Base-by-base conservation (phyloP, 2,797 vertebrate species). In the Zalophus californianus region DNA sequence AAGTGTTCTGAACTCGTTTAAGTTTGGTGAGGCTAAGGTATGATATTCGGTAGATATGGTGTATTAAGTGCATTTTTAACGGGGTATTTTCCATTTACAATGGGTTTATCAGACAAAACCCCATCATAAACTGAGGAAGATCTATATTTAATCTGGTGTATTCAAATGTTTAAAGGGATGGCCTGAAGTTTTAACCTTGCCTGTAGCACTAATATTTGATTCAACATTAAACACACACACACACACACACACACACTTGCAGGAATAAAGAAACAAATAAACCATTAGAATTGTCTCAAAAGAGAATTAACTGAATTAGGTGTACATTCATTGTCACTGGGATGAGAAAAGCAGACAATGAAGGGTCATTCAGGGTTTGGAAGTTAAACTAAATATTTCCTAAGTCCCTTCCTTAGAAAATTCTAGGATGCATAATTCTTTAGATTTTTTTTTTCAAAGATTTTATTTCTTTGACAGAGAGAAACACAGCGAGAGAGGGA, bases 171-270 rank as follows among this genome's bases (percentile, higher is more conserved):
- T 96, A 35, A 70, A 77, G 14, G 70, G 25, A 18, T 3, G 10
- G 78, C 29, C 13, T 41, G 11, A 78, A 94, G 20, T 90, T 92
- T 90, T 90, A 52, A 86, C 64, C 35, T 88, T 44, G 15, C 32
- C 66, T 90, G 0, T 66, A 91, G 38, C 41, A 66, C 48, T 77
- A 32, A 80, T 70, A 21, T 90, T 94, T 86, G 18, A 1, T 27
- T 92, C 32, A 84, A 60, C 38, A n/a, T 78, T 91, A 62, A 92
- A 93, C 41, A 82, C 92, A 58, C 8, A 60, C 52, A 50, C 44
- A 58, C 29, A 35, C 85, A 25, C 68, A 23, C 52, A 73, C 20
- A 27, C 18, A 52, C 52, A 70, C 29, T 10, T 44, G 8, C 27
- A 23, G 2, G 32, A 41, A 38, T 75, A 68, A 88, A 91, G n/a